Evolutionary conservation across 1,140 invertebrate species (phyloP).

Genomic region (Hypsibius dujardini): DNA sequence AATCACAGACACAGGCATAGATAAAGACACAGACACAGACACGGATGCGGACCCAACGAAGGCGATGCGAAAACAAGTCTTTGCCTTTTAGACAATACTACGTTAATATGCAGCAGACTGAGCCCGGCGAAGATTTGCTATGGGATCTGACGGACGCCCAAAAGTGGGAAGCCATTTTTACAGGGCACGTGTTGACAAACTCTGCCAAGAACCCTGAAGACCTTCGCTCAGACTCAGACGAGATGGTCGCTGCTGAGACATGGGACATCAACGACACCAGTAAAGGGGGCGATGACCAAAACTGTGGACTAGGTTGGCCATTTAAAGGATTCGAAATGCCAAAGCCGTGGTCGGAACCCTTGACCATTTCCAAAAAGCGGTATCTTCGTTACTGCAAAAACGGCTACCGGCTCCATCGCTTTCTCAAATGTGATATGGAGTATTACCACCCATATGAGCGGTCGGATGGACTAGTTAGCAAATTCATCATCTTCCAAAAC

Average conservation of each 20-base stretch:
- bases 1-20: too few species aligned
- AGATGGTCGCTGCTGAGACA: background rate
- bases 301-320: background rate
- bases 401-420: background rate
- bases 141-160: background rate
- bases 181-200: too few species aligned
- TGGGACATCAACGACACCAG: background rate
- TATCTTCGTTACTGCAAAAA: constrained; percentile 9
- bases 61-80: too few species aligned
- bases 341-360: background rate
- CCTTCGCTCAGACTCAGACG: background rate
- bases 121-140: background rate
- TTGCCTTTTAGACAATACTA: constrained; percentile 51
- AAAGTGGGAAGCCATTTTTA: constrained; percentile 3
- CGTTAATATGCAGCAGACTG: constrained; percentile 45
- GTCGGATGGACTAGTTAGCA: background rate
- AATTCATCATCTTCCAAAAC: constrained; percentile 12
- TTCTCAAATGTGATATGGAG: constrained; percentile 10
- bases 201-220: too few species aligned
- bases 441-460: background rate
- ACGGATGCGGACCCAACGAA: too few species aligned
- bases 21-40: too few species aligned
- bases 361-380: background rate
- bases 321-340: constrained; percentile 10
- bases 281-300: background rate